Percentiles rank a stretch among this genome's conserved stretches.
Conservation (phyloP, 2,113 vertebrate species). For the Aphyosemion australe region DNA sequence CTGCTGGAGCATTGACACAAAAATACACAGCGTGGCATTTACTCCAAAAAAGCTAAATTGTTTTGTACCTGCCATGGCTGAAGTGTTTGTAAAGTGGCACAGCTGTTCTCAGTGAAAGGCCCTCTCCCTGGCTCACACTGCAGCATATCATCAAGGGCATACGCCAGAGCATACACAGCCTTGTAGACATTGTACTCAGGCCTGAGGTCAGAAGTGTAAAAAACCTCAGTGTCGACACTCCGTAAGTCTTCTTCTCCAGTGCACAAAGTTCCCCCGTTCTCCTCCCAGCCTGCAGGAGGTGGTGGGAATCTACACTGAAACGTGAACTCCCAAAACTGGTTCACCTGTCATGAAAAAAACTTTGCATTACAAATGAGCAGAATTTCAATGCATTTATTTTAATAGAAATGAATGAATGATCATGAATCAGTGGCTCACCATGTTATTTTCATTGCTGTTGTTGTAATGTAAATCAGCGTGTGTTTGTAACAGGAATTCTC, state of each 20-base stretch:
- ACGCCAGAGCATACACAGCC: constrained; percentile 71
- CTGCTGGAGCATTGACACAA: too few relatives aligned
- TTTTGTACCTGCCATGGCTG: constrained; percentile 1
- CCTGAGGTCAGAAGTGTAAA: constrained; percentile 58
- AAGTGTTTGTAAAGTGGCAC: constrained; percentile 1
- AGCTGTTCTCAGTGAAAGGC: constrained; percentile 2
- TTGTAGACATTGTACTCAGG: constrained; percentile 77
- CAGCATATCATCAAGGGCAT: constrained; percentile 46
- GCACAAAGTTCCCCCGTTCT: constrained; percentile 28
- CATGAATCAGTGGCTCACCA: constrained; percentile 22
- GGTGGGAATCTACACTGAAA: constrained; percentile 51
- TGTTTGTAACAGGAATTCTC: constrained; percentile 41
- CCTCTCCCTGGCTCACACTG: constrained; percentile 22
- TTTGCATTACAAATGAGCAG: too few relatives aligned
- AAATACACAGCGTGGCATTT: background rate
- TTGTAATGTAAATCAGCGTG: constrained; percentile 28
- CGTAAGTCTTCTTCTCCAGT: constrained; percentile 68
- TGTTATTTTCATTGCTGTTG: constrained; percentile 13
- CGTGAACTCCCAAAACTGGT: constrained; percentile 52
- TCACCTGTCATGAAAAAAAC: constrained; percentile 32
- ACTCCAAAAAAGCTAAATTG: background rate
- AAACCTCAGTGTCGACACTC: constrained; percentile 36
- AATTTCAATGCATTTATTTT: too few relatives aligned
- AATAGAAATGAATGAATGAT: too few relatives aligned
- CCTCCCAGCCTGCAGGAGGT: constrained; percentile 24